Evolutionary conservation across 2,797 vertebrate genomes (phyloP).

Genomic region (Coregonus ussuriensis): DNA sequence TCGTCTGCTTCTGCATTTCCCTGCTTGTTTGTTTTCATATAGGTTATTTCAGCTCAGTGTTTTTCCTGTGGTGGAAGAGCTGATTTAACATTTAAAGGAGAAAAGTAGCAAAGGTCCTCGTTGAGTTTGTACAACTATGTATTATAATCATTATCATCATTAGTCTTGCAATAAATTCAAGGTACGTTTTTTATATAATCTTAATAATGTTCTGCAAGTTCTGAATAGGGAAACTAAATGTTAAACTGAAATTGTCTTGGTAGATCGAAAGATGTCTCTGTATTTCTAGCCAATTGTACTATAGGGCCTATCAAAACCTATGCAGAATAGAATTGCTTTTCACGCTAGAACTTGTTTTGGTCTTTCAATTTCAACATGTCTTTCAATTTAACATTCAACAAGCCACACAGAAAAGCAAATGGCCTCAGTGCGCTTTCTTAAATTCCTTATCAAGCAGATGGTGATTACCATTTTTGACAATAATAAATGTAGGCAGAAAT

Average conservation of each 20-base stretch:
- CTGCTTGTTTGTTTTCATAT: not conserved
- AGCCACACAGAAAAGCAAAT: not conserved
- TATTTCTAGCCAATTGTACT: not conserved
- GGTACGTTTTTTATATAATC: not conserved
- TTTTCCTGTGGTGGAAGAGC: not conserved
- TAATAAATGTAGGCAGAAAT: constrained; percentile 10
- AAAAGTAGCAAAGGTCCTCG: not conserved
- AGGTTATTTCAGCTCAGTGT: not conserved
- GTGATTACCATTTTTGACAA: not conserved
- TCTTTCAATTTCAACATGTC: too few relatives aligned
- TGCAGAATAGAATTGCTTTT: not conserved
- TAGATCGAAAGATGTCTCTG: not conserved
- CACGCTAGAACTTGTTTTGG: not conserved
- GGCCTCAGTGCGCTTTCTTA: not conserved
- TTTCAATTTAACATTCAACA: constrained; percentile 3
- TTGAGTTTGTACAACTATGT: not conserved
- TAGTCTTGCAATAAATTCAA: not conserved
- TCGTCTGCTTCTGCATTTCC: not conserved
- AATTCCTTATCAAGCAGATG: constrained; percentile 16
- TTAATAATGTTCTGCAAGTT: not conserved
- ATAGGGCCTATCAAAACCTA: not conserved
- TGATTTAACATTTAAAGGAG: not conserved
- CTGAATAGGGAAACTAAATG: not conserved
- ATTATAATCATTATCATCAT: not conserved
- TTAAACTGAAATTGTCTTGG: not conserved